phyloP scores from a whole-genome alignment of 2,888 invertebrate species.

The Pyrgus malvae region DNA sequence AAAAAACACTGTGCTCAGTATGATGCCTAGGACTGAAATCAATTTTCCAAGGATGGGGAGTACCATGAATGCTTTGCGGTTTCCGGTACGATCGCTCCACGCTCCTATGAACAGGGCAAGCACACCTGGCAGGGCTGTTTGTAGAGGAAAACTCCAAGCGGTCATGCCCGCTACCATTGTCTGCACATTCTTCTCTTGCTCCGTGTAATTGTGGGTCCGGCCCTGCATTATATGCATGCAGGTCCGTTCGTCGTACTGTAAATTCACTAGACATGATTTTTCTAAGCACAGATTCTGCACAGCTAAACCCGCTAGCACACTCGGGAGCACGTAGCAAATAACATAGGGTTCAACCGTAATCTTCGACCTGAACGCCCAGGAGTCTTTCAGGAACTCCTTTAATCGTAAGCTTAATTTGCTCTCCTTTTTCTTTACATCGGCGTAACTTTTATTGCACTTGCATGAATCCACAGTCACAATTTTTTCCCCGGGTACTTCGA shows the following conservation, averaged over 20 bases:
- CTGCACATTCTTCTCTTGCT: constrained; percentile 73
- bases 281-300: constrained; percentile 81
- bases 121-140: constrained; percentile 80
- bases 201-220: constrained; percentile 61
- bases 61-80: constrained; percentile 82
- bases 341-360: constrained; percentile 86
- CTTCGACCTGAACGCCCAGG: constrained; percentile 68
- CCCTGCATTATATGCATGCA: constrained; percentile 77
- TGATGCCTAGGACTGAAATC: constrained; percentile 76
- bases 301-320: constrained; percentile 84
- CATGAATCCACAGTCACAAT: constrained; percentile 64
- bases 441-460: constrained; percentile 59
- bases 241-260: constrained; percentile 75
- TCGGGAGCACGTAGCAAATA: constrained; percentile 84
- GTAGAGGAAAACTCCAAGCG: constrained; percentile 81
- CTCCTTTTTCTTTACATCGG: constrained; percentile 58
- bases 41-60: constrained; percentile 82
- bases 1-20: constrained; percentile 82
- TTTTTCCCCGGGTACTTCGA: constrained; percentile 74
- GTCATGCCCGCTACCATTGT: constrained; percentile 80
- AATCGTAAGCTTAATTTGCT: constrained; percentile 60
- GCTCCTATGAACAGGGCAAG: constrained; percentile 82
- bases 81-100: constrained; percentile 84
- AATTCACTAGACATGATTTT: constrained; percentile 82
- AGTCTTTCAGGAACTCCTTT: constrained; percentile 63